These are phyloP conservation scores for Hydropsyche betteni DNA, from an alignment of 2,888 invertebrate genomes.

Conservation along the genomic window DNA sequence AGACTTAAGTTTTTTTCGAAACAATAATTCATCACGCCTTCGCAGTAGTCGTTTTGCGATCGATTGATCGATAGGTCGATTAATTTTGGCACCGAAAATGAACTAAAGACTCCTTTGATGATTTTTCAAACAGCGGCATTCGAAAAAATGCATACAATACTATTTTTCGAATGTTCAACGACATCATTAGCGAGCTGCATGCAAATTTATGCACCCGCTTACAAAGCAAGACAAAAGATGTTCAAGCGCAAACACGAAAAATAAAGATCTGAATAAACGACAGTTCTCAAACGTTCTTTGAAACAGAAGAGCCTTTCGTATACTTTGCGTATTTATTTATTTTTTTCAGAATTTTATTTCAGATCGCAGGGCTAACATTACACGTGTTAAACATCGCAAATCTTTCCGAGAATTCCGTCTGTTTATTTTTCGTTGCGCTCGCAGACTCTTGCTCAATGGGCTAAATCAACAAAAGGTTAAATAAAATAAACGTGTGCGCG, in stretches of 20 bases:
- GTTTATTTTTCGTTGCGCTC: slow-evolving; percentile 14
- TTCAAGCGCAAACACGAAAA: background rate
- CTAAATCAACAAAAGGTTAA: slow-evolving; percentile 30
- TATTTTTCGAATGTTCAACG: background rate
- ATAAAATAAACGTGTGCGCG: slow-evolving; percentile 8
- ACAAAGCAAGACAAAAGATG: slow-evolving; percentile 13
- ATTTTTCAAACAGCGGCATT: background rate
- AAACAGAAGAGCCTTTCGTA: background rate
- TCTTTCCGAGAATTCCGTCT: slow-evolving; percentile 33
- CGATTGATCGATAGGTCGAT: too few relatives aligned
- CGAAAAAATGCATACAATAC: background rate
- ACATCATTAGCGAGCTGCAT: slow-evolving; percentile 10
- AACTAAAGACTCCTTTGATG: background rate
- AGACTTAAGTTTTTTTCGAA: background rate
- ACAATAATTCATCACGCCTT: slow-evolving; percentile 17
- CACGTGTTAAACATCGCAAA: slow-evolving; percentile 34
- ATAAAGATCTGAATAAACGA: background rate
- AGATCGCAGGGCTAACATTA: slow-evolving; percentile 5
- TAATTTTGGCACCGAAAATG: too few relatives aligned
- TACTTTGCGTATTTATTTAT: background rate
- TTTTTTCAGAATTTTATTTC: background rate
- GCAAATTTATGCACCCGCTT: slow-evolving; percentile 19
- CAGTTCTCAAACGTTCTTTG: slow-evolving; percentile 7
- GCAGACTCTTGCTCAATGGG: slow-evolving; percentile 15
- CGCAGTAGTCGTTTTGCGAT: background rate